These are phyloP conservation scores for Molossus molossus DNA, from an alignment of 2,797 vertebrate species.

Conservation along the genomic window DNA sequence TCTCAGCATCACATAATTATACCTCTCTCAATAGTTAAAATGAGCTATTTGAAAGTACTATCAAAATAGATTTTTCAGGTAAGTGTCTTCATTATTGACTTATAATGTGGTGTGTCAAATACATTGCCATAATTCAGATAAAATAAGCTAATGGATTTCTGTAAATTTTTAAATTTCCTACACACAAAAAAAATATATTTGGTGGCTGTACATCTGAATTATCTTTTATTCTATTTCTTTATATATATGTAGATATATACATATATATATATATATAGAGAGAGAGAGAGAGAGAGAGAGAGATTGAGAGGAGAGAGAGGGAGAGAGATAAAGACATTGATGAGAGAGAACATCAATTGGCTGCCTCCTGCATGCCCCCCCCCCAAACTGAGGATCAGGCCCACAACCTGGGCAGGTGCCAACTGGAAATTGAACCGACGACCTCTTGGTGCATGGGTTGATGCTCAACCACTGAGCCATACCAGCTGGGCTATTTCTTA, in stretches of 20 bases:
- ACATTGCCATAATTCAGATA: slow-evolving; percentile 7
- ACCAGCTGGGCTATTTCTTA: not conserved
- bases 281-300: too few relatives aligned
- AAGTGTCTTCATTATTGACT: not conserved
- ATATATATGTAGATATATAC: too few relatives aligned
- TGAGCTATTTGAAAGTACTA: not conserved
- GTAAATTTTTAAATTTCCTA: not conserved
- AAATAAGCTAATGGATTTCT: not conserved
- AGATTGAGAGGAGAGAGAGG: too few relatives aligned
- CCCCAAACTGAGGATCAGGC: too few relatives aligned
- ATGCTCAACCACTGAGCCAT: too few relatives aligned
- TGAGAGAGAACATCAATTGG: too few relatives aligned
- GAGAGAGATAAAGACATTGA: too few relatives aligned
- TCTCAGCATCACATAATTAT: not conserved
- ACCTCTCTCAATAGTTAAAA: not conserved
- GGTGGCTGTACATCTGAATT: not conserved
- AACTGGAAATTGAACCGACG: too few relatives aligned
- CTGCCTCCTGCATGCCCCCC: too few relatives aligned
- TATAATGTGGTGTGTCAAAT: not conserved
- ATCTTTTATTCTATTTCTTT: not conserved
- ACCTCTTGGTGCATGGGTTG: too few relatives aligned
- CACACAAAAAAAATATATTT: not conserved
- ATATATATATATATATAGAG: too few relatives aligned
- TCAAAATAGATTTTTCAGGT: not conserved
- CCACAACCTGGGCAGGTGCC: too few relatives aligned